Conservation (phyloP, 2,888 invertebrate genomes). For the Thecophora atra region DNA sequence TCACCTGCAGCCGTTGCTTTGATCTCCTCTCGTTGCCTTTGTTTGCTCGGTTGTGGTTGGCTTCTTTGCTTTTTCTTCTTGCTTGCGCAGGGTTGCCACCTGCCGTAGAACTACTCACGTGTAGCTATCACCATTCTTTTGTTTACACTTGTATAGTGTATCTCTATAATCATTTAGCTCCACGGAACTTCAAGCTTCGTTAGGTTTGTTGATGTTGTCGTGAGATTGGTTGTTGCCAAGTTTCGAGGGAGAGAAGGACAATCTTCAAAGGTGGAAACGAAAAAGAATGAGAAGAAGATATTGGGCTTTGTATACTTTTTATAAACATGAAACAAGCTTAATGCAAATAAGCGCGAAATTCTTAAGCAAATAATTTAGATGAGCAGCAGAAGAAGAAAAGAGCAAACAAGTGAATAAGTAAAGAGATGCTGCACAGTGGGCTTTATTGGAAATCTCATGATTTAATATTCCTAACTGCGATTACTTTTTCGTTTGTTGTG, state of each 20-base stretch:
- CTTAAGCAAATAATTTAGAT: slow-evolving; percentile 46
- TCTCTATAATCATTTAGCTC: slow-evolving; percentile 27
- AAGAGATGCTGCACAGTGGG: neutral
- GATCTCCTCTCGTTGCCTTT: too few relatives aligned
- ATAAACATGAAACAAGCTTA: slow-evolving; percentile 24
- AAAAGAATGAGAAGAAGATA: slow-evolving; percentile 17
- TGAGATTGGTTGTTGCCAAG: neutral
- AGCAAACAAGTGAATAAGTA: neutral
- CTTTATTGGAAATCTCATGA: neutral
- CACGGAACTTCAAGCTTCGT: slow-evolving; percentile 19
- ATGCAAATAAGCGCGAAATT: slow-evolving; percentile 58
- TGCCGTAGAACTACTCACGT: slow-evolving; percentile 54
- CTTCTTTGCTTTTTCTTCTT: slow-evolving; percentile 14
- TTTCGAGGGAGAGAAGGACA: slow-evolving; percentile 30
- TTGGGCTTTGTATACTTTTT: slow-evolving; percentile 14
- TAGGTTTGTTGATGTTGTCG: slow-evolving; percentile 40
- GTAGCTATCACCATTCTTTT: slow-evolving; percentile 15
- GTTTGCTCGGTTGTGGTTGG: too few relatives aligned
- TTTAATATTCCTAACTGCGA: neutral
- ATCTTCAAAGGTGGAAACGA: slow-evolving; percentile 16
- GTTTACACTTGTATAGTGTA: slow-evolving; percentile 40
- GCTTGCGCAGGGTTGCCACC: slow-evolving; percentile 52
- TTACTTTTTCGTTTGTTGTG: neutral
- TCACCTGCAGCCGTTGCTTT: too few relatives aligned
- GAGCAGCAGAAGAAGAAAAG: slow-evolving; percentile 10